Conservation (phyloP, 2,888 invertebrate genomes). For the Conomelus anceps region DNA sequence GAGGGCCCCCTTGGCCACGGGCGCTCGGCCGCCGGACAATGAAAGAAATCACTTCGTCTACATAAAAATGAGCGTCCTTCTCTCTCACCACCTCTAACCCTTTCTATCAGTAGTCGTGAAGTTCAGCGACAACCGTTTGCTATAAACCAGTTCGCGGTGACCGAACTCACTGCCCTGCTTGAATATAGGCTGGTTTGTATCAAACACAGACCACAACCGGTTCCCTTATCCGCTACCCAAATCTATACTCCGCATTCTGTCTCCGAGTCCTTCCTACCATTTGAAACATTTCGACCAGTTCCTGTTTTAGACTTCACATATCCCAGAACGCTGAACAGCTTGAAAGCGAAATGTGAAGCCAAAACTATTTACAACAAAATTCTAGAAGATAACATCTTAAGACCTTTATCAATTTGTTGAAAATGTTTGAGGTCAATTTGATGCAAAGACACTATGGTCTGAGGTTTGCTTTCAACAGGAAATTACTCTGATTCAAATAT, state of each 20-base stretch:
- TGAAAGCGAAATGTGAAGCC: neutral
- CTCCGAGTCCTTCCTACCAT: neutral
- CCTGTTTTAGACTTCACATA: neutral
- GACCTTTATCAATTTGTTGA: too few relatives aligned
- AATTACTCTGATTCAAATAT: too few relatives aligned
- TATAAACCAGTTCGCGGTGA: neutral
- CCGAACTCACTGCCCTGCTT: neutral
- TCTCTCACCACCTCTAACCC: neutral
- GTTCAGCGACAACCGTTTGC: neutral
- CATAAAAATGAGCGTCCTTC: conserved; percentile 1
- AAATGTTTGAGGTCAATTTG: too few relatives aligned
- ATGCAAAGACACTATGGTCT: too few relatives aligned
- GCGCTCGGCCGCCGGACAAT: neutral
- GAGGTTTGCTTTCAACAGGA: too few relatives aligned
- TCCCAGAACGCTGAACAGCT: neutral
- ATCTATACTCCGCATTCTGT: neutral
- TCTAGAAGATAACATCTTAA: too few relatives aligned
- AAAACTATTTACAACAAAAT: too few relatives aligned
- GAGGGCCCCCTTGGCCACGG: neutral
- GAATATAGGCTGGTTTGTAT: neutral
- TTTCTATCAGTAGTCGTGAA: neutral
- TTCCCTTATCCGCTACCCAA: neutral
- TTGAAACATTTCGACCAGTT: neutral
- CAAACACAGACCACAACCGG: neutral
- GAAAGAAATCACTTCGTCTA: conserved; percentile 2